Base-by-base conservation (phyloP, 2,113 vertebrate species). In the Tinamus guttatus region DNA sequence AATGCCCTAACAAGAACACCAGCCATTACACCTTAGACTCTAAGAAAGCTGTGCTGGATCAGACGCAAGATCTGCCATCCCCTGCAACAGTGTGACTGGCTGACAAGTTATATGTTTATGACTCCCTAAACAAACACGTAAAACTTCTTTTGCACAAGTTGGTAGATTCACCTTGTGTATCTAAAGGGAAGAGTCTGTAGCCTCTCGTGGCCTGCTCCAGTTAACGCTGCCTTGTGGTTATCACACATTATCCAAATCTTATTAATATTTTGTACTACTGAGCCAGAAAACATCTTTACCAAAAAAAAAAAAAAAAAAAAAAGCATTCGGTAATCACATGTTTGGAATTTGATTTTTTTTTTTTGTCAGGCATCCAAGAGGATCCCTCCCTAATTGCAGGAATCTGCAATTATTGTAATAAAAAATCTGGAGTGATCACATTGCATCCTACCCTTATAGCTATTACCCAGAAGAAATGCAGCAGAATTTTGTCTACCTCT, bases 1-100 rank as follows among this genome's bases (percentile, higher is more conserved):
- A 81, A 90, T 22, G 12, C 13, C 34, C 60, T 41, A 76, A 41
- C 62, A 90, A 30, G 65, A 91, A 58, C 27, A 74, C 3, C 4
- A 6, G 54, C 54, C 28, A 58, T 18, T 30, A 32, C 18, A 24
- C 32, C 5, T 21, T 20, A 41, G 76, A 51, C 15, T 43, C 32
- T 0, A 0, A 49, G 18, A 58, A 83, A 86, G 25, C 1, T 65
- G 36, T 5, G 28, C 28, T 7, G 17, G 17, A 51, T 22, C 68
- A 64, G 75, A 28, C 14, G 7, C 40, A 83, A 32, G n/a, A 47
- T 85, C 49, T 73, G 58, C 49, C 45, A 80, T 30, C 45, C 19
- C 67, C 49, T 25, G n/a, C 13, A 43, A 40, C 36, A 73, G 32
- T 20, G 62, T 6, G 27, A 78, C 38, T 78, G 38, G 54, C 34